Percentiles rank a stretch among this genome's conserved stretches.
Evolutionary conservation across 2,113 vertebrate genomes (phyloP).

Genomic region (Ahaetulla prasina): DNA sequence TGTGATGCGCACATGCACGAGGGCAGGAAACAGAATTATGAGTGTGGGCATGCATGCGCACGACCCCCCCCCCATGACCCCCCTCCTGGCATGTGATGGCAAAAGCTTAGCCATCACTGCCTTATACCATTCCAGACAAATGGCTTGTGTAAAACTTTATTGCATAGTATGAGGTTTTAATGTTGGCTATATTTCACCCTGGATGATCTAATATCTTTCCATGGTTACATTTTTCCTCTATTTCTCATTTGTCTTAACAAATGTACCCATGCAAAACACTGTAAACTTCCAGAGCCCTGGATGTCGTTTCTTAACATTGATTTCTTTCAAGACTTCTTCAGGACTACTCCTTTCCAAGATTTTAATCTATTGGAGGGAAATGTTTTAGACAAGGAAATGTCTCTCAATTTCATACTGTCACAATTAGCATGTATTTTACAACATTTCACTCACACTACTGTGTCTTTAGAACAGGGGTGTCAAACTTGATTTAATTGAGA

Average conservation of each 20-base stretch:
- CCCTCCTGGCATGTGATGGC: too few relatives aligned
- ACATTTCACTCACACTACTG: background rate
- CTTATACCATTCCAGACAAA: background rate
- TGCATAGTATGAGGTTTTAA: slow-evolving; percentile 34
- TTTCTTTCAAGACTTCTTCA: slow-evolving; percentile 38
- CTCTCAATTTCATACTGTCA: background rate
- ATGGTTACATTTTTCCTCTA: slow-evolving; percentile 45
- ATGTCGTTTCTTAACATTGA: slow-evolving; percentile 39
- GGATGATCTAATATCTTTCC: slow-evolving; percentile 59
- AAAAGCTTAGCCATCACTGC: too few relatives aligned
- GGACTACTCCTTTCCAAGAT: slow-evolving; percentile 41
- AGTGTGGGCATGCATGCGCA: too few relatives aligned
- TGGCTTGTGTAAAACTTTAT: slow-evolving; percentile 39
- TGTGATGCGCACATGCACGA: too few relatives aligned
- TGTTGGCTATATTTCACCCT: slow-evolving; percentile 53
- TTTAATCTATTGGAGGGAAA: slow-evolving; percentile 9
- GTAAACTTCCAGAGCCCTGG: slow-evolving; percentile 36
- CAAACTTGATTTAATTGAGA: too few relatives aligned
- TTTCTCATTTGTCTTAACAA: slow-evolving; percentile 60
- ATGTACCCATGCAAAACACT: slow-evolving; percentile 56
- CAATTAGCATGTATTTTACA: background rate
- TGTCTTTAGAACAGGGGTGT: background rate
- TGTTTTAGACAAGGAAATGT: background rate
- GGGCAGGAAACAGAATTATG: too few relatives aligned
- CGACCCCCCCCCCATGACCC: too few relatives aligned